These are phyloP conservation scores for Pelmatolapia mariae DNA, from an alignment of 2,113 vertebrate species.

Conservation along the genomic window DNA sequence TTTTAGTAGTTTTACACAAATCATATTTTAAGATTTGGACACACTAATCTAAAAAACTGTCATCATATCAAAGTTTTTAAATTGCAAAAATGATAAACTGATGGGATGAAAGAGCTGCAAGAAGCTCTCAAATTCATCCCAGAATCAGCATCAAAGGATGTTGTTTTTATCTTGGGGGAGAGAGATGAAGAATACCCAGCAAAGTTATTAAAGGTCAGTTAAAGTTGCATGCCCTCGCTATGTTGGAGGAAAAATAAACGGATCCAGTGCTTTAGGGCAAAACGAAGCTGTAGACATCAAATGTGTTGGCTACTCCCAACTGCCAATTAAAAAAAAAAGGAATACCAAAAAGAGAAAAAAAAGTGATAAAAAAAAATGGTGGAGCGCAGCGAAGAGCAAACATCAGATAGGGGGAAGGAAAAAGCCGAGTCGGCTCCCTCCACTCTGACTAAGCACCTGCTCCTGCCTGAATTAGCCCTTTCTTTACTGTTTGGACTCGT, in stretches of 20 bases:
- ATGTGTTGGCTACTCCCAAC: constrained; percentile 36
- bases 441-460: constrained; percentile 58
- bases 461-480: constrained; percentile 65
- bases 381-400: constrained; percentile 16
- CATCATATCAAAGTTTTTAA: neutral
- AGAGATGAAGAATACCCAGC: constrained; percentile 33
- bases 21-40: neutral
- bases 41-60: neutral
- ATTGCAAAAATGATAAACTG: neutral
- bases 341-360: neutral
- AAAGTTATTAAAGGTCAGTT: constrained; percentile 49
- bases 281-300: constrained; percentile 24
- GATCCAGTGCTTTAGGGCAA: constrained; percentile 12
- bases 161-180: constrained; percentile 30
- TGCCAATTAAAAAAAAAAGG: constrained; percentile 45
- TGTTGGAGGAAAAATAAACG: neutral
- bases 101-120: neutral
- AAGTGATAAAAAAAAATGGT: constrained; percentile 18
- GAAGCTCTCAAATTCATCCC: neutral
- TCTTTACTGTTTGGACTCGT: constrained; percentile 56
- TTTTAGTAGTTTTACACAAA: neutral
- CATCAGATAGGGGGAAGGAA: constrained; percentile 41
- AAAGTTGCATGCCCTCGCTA: constrained; percentile 11
- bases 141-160: constrained; percentile 18
- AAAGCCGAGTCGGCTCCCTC: constrained; percentile 11